Base-by-base conservation (phyloP, 2,797 vertebrate genomes). In the Hypotaenidia okinawae region DNA sequence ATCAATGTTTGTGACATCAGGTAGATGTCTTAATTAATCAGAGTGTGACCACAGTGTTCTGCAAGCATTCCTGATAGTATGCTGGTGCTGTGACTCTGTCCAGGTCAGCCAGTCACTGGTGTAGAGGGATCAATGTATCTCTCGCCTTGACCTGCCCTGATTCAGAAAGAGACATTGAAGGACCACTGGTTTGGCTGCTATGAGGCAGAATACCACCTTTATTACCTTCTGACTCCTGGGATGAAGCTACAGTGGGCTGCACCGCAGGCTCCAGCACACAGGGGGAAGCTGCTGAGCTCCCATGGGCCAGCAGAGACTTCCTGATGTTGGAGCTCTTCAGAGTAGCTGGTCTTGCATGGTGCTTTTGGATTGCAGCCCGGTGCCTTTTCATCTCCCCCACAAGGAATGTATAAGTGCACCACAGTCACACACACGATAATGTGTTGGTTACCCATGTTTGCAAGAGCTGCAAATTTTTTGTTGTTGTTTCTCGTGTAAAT, bases 401-500 rank as follows among this genome's bases (percentile, higher is more conserved):
- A 30, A 93, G 86, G 91, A 94, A 95, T 94, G 90, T 85, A 2
- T 75, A 62, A 93, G 72, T 39, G 73, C 86, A 81, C 95, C 94
- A 24, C 92, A 94, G 66, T 22, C 23, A 32, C 90, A 89, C 72
- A 90, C 88, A 87, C 7, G 52, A 87, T 95, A 91, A 95, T 93
- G 88, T 90, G 84, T 75, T 92, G 93, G 94, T 93, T 95, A 89
- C 87, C 93, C 92, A 89, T 52, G 92, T 96, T 95, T 96, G 96
- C 96, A 95, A 96, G 96, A 93, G 51, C 92, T 96, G 96, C 95
- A 96, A 57, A 58, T 95, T 96, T 95, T 95, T 91, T 96, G 69
- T 96, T 94, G 86, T 87, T 95, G 61, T 93, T 96, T 80, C 95
- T 89, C 10, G 1, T 82, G 69, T 96, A 97, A 97, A 91, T 88